A percentile compares a stretch with the other conserved stretches of the same genome.
Evolutionary conservation across 2,797 vertebrate genomes (phyloP).

Genomic region (Anguilla anguilla): DNA sequence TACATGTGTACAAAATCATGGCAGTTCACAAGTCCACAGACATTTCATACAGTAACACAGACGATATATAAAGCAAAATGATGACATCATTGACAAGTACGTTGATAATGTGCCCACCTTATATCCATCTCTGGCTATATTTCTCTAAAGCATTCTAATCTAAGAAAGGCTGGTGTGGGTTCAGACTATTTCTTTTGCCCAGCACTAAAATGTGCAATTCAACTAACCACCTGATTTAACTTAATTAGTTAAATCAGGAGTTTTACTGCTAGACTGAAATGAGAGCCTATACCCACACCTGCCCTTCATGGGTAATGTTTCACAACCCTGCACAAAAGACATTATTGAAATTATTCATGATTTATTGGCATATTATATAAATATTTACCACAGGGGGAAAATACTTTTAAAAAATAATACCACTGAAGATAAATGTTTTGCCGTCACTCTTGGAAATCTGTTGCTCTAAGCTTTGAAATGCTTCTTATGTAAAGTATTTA

Average conservation of each 20-base stretch:
- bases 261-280: neutral
- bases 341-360: neutral
- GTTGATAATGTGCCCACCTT: neutral
- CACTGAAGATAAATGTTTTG: neutral
- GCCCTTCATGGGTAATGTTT: neutral
- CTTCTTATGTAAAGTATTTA: neutral
- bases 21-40: no score
- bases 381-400: neutral
- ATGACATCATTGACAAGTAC: neutral
- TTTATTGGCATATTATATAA: constrained; percentile 7
- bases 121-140: neutral
- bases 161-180: neutral
- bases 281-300: neutral
- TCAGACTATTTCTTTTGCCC: neutral
- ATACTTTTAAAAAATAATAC: neutral
- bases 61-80: neutral
- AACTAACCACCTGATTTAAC: neutral
- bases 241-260: neutral
- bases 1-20: no score
- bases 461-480: constrained; percentile 2
- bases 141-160: neutral
- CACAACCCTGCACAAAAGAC: neutral
- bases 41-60: neutral
- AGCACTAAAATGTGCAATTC: neutral
- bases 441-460: neutral